Percentiles rank a stretch among this genome's conserved stretches.
phyloP scores from a whole-genome alignment of 37 sponge, comb jelly and placozoan species.

The Agelas oroides region DNA sequence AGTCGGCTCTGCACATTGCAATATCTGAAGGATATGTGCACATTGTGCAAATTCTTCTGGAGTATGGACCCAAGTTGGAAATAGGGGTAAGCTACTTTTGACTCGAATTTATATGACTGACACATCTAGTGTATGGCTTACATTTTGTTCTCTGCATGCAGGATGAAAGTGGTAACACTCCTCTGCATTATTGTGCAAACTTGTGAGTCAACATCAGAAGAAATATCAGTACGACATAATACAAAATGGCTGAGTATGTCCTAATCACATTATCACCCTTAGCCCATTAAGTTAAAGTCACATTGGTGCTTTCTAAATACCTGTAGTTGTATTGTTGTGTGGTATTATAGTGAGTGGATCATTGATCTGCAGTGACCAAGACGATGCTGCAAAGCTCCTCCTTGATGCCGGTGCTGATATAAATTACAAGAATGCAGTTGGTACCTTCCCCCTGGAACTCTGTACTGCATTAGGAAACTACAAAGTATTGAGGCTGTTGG shows the following conservation, averaged over 20 bases:
- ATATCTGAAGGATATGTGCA: slow-evolving; percentile 33
- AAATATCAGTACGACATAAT: no score
- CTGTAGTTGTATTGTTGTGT: no score
- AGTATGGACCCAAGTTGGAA: slow-evolving; percentile 70
- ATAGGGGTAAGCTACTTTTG: slow-evolving; percentile 45
- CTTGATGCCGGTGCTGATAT: slow-evolving; percentile 5
- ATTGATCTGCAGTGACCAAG: neutral
- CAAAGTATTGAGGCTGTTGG: neutral
- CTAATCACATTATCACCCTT: no score
- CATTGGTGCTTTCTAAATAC: no score
- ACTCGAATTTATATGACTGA: no score
- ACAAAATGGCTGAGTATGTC: no score
- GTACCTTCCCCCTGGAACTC: neutral
- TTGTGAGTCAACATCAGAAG: neutral
- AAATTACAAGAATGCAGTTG: neutral
- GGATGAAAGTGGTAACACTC: slow-evolving; percentile 3
- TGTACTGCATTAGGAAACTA: neutral
- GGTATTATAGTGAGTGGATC: no score
- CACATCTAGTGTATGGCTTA: slow-evolving; percentile 16
- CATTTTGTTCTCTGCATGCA: neutral
- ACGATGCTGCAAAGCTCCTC: neutral
- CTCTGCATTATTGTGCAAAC: slow-evolving; percentile 3
- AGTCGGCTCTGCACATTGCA: slow-evolving; percentile 78
- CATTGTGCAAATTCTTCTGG: slow-evolving; percentile 59
- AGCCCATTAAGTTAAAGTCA: no score